A percentile compares a stretch with the other conserved stretches of the same genome.
phyloP scores from a whole-genome alignment of 2,113 vertebrate genomes.

The Dascyllus trimaculatus region DNA sequence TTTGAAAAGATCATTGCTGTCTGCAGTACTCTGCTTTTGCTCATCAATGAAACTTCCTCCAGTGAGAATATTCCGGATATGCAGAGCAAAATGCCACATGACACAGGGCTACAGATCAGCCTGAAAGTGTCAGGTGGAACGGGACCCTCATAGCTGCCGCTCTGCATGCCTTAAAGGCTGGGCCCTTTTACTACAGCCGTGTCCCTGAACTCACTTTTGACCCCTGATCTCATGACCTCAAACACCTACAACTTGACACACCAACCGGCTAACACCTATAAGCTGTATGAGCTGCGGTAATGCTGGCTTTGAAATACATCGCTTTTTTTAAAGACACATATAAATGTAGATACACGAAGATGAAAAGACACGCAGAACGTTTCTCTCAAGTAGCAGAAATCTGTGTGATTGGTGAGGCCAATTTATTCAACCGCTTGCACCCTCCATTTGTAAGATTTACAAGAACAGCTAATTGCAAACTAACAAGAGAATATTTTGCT shows the following conservation, averaged over 20 bases:
- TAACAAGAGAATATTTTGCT: not conserved
- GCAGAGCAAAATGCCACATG: constrained; percentile 1
- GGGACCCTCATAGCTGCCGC: constrained; percentile 38
- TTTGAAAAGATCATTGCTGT: too few species aligned
- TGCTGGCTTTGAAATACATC: too few species aligned
- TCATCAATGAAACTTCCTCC: not conserved
- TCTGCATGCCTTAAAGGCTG: constrained; percentile 28
- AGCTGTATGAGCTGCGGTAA: not conserved
- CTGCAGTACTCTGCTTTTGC: too few species aligned
- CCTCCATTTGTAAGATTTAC: not conserved
- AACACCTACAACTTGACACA: constrained; percentile 30
- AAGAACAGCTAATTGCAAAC: not conserved
- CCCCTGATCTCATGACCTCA: constrained; percentile 15
- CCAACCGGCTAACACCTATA: not conserved
- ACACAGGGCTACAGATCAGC: not conserved
- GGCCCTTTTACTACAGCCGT: constrained; percentile 15
- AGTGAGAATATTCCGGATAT: not conserved
- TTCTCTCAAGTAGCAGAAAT: too few species aligned
- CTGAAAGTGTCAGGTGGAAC: constrained; percentile 36
- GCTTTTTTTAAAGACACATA: too few species aligned
- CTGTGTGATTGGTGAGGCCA: too few species aligned
- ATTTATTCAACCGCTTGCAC: not conserved
- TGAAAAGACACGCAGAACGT: not conserved
- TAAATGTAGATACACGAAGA: not conserved
- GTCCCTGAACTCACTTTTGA: constrained; percentile 50